Conservation (phyloP, 30 jellyfish, hydroid and myxozoan species). For the Euphysa ruthae region DNA sequence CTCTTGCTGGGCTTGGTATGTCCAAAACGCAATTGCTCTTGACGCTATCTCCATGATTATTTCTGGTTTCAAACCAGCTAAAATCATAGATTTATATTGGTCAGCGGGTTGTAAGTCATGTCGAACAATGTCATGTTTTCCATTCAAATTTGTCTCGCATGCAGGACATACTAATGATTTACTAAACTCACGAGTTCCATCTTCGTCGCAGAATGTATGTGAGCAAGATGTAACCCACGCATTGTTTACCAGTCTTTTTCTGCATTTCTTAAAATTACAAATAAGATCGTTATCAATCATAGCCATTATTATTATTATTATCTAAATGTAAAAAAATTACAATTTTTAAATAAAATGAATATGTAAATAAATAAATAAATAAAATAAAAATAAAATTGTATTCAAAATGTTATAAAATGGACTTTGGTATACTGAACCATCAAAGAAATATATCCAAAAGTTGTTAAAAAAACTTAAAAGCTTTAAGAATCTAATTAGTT, state of each 20-base stretch:
- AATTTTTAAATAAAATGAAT: too few species aligned
- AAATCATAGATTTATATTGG: slow-evolving; percentile 94
- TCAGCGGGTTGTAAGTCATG: slow-evolving; percentile 89
- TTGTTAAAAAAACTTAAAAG: too few species aligned
- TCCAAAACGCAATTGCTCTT: slow-evolving; percentile 94
- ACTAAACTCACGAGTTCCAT: slow-evolving; percentile 89
- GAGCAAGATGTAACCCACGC: slow-evolving; percentile 76
- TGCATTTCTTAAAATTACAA: slow-evolving; percentile 88
- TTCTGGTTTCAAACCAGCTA: slow-evolving; percentile 96
- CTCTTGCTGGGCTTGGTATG: slow-evolving; percentile 97
- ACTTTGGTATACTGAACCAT: too few species aligned
- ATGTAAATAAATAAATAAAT: too few species aligned
- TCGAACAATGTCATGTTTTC: slow-evolving; percentile 91
- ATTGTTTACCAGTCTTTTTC: slow-evolving; percentile 66
- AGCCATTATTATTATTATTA: slow-evolving; percentile 6
- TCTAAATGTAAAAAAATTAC: too few species aligned
- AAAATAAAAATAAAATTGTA: too few species aligned
- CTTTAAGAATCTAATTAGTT: too few species aligned
- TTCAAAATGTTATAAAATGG: too few species aligned
- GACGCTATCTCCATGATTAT: slow-evolving; percentile 91
- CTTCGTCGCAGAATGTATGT: slow-evolving; percentile 98
- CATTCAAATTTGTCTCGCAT: slow-evolving; percentile 82
- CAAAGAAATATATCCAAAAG: too few species aligned
- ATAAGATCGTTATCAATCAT: slow-evolving; percentile 90
- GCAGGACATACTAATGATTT: slow-evolving; percentile 95